Base-by-base conservation (phyloP, 1,140 invertebrate genomes). In the Tetranychus cinnabarinus region DNA sequence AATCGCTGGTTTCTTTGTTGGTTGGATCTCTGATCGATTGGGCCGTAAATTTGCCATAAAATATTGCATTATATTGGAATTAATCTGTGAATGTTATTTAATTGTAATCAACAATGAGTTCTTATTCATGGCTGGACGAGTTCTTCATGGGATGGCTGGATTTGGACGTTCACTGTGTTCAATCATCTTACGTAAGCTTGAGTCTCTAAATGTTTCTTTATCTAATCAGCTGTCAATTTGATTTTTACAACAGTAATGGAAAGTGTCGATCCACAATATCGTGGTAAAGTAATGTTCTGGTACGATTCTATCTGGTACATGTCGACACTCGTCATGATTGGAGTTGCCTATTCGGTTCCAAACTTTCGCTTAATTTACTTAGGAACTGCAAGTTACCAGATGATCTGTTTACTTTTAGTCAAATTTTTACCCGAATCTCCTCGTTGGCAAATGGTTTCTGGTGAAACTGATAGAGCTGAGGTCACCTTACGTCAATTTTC, bases 21-120 rank as follows among this genome's bases (percentile, higher is more conserved):
- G 85, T 13, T 78, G 81, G 63, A 70, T 88, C 56, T 83, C 85
- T 1, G 86, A 90, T 70, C 88, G 83, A 74, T 81, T 69, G 70
- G 67, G 63, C 1, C n/a, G 63, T 8, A 52, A 52, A n/a, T 31
- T 52, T 52, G 50, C 50, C 2, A 33, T 52, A n/a, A 52, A 31
- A 31, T 52, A 2, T 31, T 52, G n/a, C 2, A 52, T 23, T 52
- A 12, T 47, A 8, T 12, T 47, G 2, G 46, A 47, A 47, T 15
- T 47, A 15, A n/a, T 47, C 12, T 47, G 46, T 47, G 23, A 23
- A 23, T 23, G 23, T 23, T 23, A 23, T 23, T 42, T 42, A 42
- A 42, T 42, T 42, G 39, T 6, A 42, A 42, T 42, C 10, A 42
- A 6, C 10, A 6, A 10, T 42, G 39, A 42, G 10, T 10, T 42